phyloP scores from a whole-genome alignment of 2,888 invertebrate genomes.

The Stictocephala bisonia region DNA sequence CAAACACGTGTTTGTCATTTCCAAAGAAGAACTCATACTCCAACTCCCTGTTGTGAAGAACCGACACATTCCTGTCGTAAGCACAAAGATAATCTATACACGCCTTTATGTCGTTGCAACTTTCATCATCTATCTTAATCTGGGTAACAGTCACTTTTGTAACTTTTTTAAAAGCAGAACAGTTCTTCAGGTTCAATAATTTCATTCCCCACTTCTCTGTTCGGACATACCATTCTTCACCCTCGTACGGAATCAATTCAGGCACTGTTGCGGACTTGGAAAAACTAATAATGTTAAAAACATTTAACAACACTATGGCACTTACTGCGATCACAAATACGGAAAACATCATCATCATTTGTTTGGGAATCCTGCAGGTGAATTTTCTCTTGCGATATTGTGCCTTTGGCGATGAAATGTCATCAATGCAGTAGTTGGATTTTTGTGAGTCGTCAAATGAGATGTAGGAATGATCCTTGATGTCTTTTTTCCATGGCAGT shows the following conservation, averaged over 20 bases:
- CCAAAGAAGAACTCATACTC: constrained; percentile 32
- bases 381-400: neutral
- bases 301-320: too few relatives aligned
- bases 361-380: neutral
- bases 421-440: neutral
- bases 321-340: too few relatives aligned
- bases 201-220: constrained; percentile 13
- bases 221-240: constrained; percentile 14
- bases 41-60: neutral
- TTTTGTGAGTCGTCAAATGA: constrained; percentile 3
- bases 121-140: neutral
- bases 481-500: neutral
- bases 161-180: neutral
- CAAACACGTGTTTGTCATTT: constrained; percentile 9
- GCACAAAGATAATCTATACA: neutral
- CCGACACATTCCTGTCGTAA: constrained; percentile 3
- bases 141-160: neutral
- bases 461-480: constrained; percentile 8
- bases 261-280: neutral
- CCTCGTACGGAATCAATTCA: constrained; percentile 6
- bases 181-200: neutral
- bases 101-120: constrained; percentile 4
- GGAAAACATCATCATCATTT: too few relatives aligned
- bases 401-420: neutral
- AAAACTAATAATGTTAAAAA: too few relatives aligned